Base-by-base conservation (phyloP, 1,140 invertebrate genomes). In the Anagrus nilaparvatae region DNA sequence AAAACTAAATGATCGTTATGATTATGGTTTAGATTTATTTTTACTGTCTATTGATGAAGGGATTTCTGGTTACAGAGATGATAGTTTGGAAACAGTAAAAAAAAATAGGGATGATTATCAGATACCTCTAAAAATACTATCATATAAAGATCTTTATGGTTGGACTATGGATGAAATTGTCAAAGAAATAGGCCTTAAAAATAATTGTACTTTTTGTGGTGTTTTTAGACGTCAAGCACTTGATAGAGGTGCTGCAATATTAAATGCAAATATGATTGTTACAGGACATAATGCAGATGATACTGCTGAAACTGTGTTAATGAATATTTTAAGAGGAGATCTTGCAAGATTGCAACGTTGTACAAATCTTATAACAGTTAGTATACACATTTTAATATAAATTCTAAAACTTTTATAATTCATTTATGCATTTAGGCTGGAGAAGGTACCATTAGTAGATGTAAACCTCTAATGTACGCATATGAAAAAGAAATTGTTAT, bases 121-220 rank as follows among this genome's bases (percentile, higher is more conserved):
- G 48, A 81, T 99, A 65, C 87, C 92, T 25, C 69, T 99, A 20
- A 96, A 90, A 73, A 94, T 99, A 44, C 71, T 99, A 5, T 98
- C 94, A 1, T 99, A 99, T 62, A 83, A 98, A 74, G 92, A 99
- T 51, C 69, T 99, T 1, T 99, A 99, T 76, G 96, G 95, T 0
- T 99, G 96, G 96, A 98, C 94, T 14, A 99, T 99, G 97, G 97
- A 99, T 75, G 84, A 85, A 56, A 98, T 99, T 65, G 96, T 99
- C 3, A 77, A 82, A 54, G 73, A 88, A 74, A 91, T 98, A 50
- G 97, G 97, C 0, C 76, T 82, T 34, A 97, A 94, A 65, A 99
- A 97, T 68, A 99, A 99, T 69, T 99, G 97, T 58, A 98, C 95
- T 27, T 97, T 97, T 66, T 98, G 95, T 76, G 95, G 95, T 23